Evolutionary conservation across 2,113 vertebrate species (phyloP).

Genomic region (Indicator maculatus): DNA sequence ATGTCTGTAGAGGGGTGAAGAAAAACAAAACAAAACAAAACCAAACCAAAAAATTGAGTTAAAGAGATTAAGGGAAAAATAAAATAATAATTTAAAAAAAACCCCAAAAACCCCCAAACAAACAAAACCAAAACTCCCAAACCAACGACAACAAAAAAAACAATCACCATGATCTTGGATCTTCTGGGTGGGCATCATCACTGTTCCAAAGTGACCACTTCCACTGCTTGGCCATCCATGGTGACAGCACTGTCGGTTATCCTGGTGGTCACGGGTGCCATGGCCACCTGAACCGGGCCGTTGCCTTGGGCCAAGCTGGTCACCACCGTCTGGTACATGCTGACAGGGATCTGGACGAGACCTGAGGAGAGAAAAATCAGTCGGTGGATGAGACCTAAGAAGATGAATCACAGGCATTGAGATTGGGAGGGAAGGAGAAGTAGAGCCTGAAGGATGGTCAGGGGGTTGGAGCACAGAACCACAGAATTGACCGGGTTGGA

Average conservation of each 20-base stretch:
- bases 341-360: conserved; percentile 95
- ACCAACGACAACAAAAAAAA: background rate
- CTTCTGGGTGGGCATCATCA: conserved; percentile 67
- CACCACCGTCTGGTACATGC: conserved; percentile 99
- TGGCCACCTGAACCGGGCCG: conserved; percentile 96
- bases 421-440: accelerated
- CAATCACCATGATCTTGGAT: background rate
- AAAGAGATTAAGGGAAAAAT: background rate
- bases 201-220: conserved; percentile 96
- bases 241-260: conserved; percentile 93
- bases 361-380: conserved; percentile 72
- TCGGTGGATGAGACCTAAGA: too few species aligned
- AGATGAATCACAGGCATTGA: accelerated
- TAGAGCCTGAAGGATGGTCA: too few species aligned
- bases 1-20: conserved; percentile 68
- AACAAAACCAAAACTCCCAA: too few species aligned
- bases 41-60: background rate
- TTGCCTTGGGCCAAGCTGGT: conserved; percentile 97
- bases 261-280: conserved; percentile 92
- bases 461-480: too few species aligned
- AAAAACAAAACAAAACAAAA: too few species aligned
- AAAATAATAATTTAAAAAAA: background rate
- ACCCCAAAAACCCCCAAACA: background rate
- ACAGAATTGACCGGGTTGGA: too few species aligned
- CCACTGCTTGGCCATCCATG: conserved; percentile 94